Evolutionary conservation across 1,140 invertebrate species (phyloP).

Genomic region (Zophobas atratus): DNA sequence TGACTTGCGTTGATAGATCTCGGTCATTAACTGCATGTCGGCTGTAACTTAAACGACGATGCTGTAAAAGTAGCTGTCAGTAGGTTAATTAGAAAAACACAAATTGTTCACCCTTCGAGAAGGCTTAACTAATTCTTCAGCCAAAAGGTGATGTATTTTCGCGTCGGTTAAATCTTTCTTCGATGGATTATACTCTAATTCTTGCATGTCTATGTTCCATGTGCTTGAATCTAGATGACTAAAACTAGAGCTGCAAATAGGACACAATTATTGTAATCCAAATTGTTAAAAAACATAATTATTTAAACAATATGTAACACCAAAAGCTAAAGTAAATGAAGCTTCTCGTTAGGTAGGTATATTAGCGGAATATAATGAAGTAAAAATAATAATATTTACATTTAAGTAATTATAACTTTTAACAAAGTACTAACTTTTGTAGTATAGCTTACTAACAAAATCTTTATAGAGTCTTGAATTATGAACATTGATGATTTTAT

Average conservation of each 20-base stretch:
- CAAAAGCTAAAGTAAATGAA: no score
- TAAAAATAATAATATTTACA: no score
- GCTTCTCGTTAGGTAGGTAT: no score
- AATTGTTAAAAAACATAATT: background rate
- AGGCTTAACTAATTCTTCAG: slow-evolving; percentile 92
- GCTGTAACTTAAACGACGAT: slow-evolving; percentile 91
- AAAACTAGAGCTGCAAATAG: slow-evolving; percentile 78
- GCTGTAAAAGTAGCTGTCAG: slow-evolving; percentile 72
- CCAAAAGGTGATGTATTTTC: slow-evolving; percentile 92
- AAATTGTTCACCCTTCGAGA: slow-evolving; percentile 84
- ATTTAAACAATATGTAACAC: no score
- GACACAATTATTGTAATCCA: background rate
- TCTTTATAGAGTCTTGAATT: no score
- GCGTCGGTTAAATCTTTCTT: slow-evolving; percentile 93
- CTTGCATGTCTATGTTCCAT: slow-evolving; percentile 94
- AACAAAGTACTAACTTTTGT: no score
- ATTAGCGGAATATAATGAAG: no score
- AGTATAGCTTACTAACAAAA: no score
- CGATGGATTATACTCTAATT: slow-evolving; percentile 92
- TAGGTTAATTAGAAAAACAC: background rate
- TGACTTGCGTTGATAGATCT: slow-evolving; percentile 89
- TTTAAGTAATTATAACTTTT: no score
- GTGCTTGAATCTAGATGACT: slow-evolving; percentile 85
- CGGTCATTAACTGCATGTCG: slow-evolving; percentile 91
- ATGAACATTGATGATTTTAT: no score